Evolutionary conservation across 2,113 vertebrate species (phyloP), one percentile per base, ranked within the genome.

Genomic region (Toxostoma redivivum): DNA sequence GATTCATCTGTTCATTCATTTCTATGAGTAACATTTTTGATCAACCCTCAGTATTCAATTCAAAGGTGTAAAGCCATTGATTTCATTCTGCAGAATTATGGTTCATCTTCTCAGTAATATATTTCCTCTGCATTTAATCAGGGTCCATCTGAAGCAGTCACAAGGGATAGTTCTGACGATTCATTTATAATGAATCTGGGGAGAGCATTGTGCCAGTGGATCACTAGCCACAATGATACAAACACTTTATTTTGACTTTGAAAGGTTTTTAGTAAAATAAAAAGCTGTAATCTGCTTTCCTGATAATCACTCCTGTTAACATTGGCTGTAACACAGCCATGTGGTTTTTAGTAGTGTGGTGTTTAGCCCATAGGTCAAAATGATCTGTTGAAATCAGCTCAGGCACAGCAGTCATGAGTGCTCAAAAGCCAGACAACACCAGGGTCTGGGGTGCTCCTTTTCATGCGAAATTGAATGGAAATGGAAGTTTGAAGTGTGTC

Each of bases 41-140:
- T 74, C 17, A 17, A 54, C 79, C 70, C 81, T 90, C 15, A 37
- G 16, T 62, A 90, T 91, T 37, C 86, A 88, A 44, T 77, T 90
- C 71, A 67, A 87, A 95, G 93, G 91, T 86, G 92, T 94, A 95
- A 97, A 96, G 76, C 91, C 88, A 93, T 84, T 95, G 90, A 91
- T 97, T 97, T 95, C 10, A 5, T 95, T 95, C 83, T 95, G 80
- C 78, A 93, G 73, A 89, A 94, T 89, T 89, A 69, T 97, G 96
- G 97, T 94, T 98, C 93, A 95, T 84, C 56, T 72, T 88, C 88
- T 81, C 82, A 60, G 78, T 94, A 88, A 76, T 79, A 76, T 88
- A 81, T 92, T 86, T 95, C 76, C 92, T 85, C 78, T 93, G 54
- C 89, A 73, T 90, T 81, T 94, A 94, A 93, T 80, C 92, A 88